A percentile compares a stretch with the other conserved stretches of the same genome.
Evolutionary conservation across 2,797 vertebrate genomes (phyloP).

Genomic region (Galagoides demidoff): DNA sequence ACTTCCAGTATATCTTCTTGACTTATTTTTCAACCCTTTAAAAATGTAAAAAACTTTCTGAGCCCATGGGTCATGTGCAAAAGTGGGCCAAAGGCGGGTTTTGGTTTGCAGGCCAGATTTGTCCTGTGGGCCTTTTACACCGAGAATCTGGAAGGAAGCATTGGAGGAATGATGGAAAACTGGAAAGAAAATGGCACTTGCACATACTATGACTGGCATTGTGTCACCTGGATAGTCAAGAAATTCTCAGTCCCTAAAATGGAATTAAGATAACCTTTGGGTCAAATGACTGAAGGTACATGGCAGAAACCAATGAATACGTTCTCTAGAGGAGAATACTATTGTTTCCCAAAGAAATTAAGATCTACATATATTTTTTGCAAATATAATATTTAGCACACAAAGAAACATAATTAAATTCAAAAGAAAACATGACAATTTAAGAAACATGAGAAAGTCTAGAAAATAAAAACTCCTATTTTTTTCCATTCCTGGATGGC

Average conservation of each 20-base stretch:
- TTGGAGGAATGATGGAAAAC: not conserved
- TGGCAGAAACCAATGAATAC: not conserved
- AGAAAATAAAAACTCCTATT: not conserved
- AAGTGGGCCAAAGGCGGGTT: not conserved
- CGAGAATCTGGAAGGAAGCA: not conserved
- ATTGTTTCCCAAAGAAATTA: not conserved
- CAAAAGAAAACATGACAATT: not conserved
- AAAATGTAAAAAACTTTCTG: not conserved
- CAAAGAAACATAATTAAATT: not conserved
- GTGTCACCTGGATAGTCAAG: not conserved
- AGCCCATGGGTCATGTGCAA: not conserved
- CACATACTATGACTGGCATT: not conserved
- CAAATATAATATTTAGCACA: not conserved
- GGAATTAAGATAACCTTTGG: not conserved
- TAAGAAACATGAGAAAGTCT: not conserved
- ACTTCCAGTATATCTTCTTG: not conserved
- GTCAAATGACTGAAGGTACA: not conserved
- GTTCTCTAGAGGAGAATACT: not conserved
- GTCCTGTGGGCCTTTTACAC: not conserved
- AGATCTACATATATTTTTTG: not conserved
- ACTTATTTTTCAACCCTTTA: not conserved
- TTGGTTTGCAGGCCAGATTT: not conserved
- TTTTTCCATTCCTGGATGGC: not conserved
- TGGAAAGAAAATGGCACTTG: not conserved
- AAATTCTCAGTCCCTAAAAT: not conserved